Evolutionary conservation across 2,113 vertebrate genomes (phyloP).

Genomic region (Thamnaconus septentrionalis): DNA sequence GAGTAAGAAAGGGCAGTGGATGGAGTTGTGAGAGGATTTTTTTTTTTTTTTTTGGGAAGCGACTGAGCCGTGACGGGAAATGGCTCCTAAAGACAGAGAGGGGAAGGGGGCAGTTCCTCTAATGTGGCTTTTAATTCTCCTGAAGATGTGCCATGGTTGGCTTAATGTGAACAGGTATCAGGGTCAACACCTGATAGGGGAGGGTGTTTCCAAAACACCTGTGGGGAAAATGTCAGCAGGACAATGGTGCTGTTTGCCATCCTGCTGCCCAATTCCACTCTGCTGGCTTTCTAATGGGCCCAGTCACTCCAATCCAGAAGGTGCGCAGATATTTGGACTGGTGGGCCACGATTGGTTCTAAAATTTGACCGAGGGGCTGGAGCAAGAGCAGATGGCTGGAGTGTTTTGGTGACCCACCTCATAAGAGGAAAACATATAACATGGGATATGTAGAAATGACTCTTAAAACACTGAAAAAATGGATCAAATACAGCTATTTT

Average conservation of each 20-base stretch:
- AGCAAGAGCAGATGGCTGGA: too few species aligned
- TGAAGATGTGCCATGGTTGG: slow-evolving; percentile 25
- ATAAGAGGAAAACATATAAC: too few species aligned
- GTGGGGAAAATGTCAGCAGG: slow-evolving; percentile 65
- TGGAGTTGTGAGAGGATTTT: slow-evolving; percentile 44
- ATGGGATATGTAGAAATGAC: too few species aligned
- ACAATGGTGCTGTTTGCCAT: slow-evolving; percentile 61
- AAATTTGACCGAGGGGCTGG: too few species aligned
- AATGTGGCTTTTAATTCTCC: slow-evolving; percentile 25
- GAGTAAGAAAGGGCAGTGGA: slow-evolving; percentile 71
- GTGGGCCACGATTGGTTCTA: too few species aligned
- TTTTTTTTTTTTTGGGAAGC: slow-evolving; percentile 4
- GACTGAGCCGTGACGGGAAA: slow-evolving; percentile 44
- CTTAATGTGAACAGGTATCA: slow-evolving; percentile 53
- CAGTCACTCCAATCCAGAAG: slow-evolving; percentile 37
- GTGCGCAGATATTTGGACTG: slow-evolving; percentile 16
- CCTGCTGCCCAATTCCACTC: slow-evolving; percentile 44
- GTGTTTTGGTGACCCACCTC: too few species aligned
- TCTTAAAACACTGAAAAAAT: too few species aligned
- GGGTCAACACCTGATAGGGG: slow-evolving; percentile 60
- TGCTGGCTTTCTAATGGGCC: slow-evolving; percentile 54
- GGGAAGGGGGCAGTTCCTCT: slow-evolving; percentile 35
- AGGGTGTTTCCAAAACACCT: slow-evolving; percentile 34
- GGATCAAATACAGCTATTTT: too few species aligned
- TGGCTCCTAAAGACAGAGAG: slow-evolving; percentile 37